phyloP scores from a whole-genome alignment of 1,140 invertebrate species.

The Halesus radiatus region DNA sequence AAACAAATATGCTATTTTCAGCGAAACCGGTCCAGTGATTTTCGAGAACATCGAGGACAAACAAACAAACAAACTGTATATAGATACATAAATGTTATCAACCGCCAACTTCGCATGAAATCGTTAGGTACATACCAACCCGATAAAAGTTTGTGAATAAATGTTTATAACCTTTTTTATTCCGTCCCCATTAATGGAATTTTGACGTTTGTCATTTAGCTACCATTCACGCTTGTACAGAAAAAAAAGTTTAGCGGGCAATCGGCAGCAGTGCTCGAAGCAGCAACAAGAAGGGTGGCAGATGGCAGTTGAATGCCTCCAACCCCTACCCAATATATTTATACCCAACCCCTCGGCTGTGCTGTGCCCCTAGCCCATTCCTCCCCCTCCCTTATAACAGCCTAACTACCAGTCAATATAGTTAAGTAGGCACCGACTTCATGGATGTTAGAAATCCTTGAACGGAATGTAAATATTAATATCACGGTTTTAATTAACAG shows the following conservation, averaged over 20 bases:
- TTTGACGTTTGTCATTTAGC: neutral
- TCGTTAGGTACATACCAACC: too few relatives aligned
- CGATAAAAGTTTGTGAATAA: too few relatives aligned
- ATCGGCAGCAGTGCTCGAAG: neutral
- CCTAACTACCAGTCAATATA: slow-evolving; percentile 24
- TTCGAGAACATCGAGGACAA: too few relatives aligned
- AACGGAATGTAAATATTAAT: slow-evolving; percentile 10
- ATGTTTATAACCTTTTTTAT: neutral
- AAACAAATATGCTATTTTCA: too few relatives aligned
- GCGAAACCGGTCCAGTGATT: too few relatives aligned
- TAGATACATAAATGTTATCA: too few relatives aligned
- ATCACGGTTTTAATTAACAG: too few relatives aligned
- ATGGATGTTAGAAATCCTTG: slow-evolving; percentile 9
- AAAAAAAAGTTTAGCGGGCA: slow-evolving; percentile 41
- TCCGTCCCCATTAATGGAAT: neutral
- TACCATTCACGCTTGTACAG: slow-evolving; percentile 29
- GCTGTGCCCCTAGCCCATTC: neutral
- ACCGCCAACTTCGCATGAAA: too few relatives aligned
- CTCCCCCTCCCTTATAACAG: too few relatives aligned
- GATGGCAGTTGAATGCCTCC: slow-evolving; percentile 20
- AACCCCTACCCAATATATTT: neutral
- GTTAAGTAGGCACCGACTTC: slow-evolving; percentile 8
- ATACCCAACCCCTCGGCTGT: neutral
- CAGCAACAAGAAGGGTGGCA: slow-evolving; percentile 15
- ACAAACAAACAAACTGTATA: too few relatives aligned